phyloP scores from a whole-genome alignment of 2,113 vertebrate genomes.

The Perccottus glenii region DNA sequence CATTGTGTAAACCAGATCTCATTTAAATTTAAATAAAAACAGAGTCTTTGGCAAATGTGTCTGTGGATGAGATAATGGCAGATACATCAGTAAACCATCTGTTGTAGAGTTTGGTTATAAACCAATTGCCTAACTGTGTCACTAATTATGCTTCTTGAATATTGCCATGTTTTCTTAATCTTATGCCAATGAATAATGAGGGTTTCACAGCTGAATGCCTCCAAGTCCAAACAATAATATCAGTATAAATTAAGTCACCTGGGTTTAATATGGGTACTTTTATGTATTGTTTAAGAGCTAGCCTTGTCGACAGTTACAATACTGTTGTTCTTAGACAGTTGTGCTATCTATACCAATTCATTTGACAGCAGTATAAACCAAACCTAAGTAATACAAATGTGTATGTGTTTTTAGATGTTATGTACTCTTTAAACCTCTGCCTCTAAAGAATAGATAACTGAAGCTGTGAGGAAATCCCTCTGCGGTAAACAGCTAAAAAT shows the following conservation, averaged over 20 bases:
- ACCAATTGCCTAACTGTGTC: background rate
- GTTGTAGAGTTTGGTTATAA: conserved; percentile 32
- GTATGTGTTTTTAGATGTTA: too few relatives aligned
- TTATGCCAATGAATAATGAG: conserved; percentile 8
- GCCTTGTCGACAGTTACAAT: too few relatives aligned
- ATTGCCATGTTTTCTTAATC: conserved; percentile 15
- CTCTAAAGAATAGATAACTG: conserved; percentile 21
- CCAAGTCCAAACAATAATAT: conserved; percentile 21
- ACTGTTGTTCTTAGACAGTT: too few relatives aligned
- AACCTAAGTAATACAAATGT: too few relatives aligned
- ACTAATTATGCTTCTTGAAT: conserved; percentile 28
- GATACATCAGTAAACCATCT: conserved; percentile 32
- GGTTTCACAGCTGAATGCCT: conserved; percentile 7
- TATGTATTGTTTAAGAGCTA: too few relatives aligned
- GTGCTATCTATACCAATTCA: too few relatives aligned
- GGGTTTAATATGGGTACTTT: conserved; percentile 1
- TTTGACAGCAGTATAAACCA: too few relatives aligned
- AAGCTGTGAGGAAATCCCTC: conserved; percentile 37
- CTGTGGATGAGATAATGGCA: conserved; percentile 4
- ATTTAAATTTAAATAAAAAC: background rate
- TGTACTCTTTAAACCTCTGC: conserved; percentile 2
- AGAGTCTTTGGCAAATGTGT: background rate
- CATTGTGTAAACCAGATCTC: background rate
- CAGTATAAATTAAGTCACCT: conserved; percentile 9
- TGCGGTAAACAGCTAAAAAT: too few relatives aligned